Evolutionary conservation across 2,888 invertebrate genomes (phyloP), one percentile per base, ranked within the genome.

Genomic region (Macrophya alboannulata): DNA sequence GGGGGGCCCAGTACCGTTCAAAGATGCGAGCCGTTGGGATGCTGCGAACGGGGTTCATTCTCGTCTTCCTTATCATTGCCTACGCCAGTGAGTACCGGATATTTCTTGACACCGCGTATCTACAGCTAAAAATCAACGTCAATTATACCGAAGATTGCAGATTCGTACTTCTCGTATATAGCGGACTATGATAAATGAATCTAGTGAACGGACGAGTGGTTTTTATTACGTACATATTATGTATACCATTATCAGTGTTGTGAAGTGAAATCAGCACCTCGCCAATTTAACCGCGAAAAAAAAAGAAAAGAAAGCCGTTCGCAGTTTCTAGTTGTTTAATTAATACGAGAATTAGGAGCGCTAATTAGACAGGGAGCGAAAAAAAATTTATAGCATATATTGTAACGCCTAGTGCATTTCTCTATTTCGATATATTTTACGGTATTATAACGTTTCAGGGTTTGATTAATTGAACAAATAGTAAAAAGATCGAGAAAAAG

Each of bases 1-100:
- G 89, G 89, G 92, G 90, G 92, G 91, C 91, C 92, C 92, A 93
- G 93, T 93, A 91, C 91, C 91, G 92, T 91, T 92, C 91, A 92
- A 92, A 92, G 92, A 92, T 92, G 91, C 92, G 90, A 90, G 87
- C 90, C 89, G 91, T 89, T 88, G 91, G 91, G 92, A 92, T 91
- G 92, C 91, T 92, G 91, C 89, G 90, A 89, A 90, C 91, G 89
- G 91, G 91, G 91, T 88, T 89, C 90, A 87, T 84, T 89, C 87
- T 90, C 86, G 90, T 92, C 88, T 88, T 89, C 86, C 89, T 89
- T 87, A 88, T 90, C 87, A 88, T 90, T 89, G 87, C 89, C 87
- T 87, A 88, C 88, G 89, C 90, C 88, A 88, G 92, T 92, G 92
- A 92, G 92, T 92, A 92, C 87, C 86, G 87, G 86, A 86, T 84